Evolutionary conservation across 1,140 invertebrate species (phyloP).

Genomic region (Drosophila tsacasi): DNA sequence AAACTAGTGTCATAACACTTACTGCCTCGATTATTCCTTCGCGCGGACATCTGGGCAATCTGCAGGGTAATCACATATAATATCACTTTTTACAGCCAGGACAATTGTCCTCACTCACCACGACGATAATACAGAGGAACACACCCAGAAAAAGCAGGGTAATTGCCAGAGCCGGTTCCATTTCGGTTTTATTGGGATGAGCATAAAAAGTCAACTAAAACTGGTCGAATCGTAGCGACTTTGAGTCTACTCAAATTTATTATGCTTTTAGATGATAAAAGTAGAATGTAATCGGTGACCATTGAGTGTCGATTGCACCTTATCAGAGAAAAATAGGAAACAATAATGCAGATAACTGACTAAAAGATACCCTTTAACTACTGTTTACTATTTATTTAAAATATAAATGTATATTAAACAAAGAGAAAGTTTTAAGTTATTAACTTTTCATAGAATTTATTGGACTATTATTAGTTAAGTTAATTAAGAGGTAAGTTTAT

Average conservation of each 20-base stretch:
- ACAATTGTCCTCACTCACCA: neutral
- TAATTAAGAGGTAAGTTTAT: accelerated
- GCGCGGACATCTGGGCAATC: slow-evolving; percentile 3
- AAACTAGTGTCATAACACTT: neutral
- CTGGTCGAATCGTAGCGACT: neutral
- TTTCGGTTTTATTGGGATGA: slow-evolving; percentile 11
- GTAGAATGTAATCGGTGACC: neutral
- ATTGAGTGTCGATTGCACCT: neutral
- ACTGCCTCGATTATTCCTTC: slow-evolving; percentile 9
- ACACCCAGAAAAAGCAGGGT: slow-evolving; percentile 1
- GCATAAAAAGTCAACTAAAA: slow-evolving; percentile 6
- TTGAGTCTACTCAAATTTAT: slow-evolving; percentile 1
- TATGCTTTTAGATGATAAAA: neutral
- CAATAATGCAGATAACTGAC: neutral
- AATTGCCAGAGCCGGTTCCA: neutral
- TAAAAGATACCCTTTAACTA: neutral
- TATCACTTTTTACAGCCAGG: neutral
- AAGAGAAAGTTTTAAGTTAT: too few relatives aligned
- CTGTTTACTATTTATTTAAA: neutral
- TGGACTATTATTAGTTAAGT: neutral
- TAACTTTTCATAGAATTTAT: too few relatives aligned
- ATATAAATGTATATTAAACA: neutral
- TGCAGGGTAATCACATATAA: neutral
- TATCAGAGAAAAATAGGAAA: slow-evolving; percentile 6
- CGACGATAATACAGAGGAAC: neutral